A percentile compares a stretch with the other conserved stretches of the same genome.
phyloP scores from a whole-genome alignment of 2,797 vertebrate genomes.

The Galagoides demidoff region DNA sequence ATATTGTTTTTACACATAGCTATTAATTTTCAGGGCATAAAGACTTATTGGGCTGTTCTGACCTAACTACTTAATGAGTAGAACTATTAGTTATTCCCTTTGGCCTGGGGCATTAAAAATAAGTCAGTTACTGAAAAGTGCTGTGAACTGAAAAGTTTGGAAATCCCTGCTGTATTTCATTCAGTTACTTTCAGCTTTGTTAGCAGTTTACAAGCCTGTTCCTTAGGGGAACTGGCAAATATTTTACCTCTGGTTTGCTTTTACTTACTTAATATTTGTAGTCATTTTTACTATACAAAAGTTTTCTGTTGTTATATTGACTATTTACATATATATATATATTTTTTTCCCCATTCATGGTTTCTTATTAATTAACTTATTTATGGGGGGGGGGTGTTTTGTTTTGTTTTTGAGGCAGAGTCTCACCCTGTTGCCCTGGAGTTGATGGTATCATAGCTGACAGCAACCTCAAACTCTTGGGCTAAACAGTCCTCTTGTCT shows the following conservation, averaged over 20 bases:
- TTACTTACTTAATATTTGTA: slow-evolving; percentile 20
- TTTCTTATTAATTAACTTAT: neutral
- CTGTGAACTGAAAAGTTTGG: neutral
- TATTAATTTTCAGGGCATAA: slow-evolving; percentile 34
- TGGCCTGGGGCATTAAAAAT: slow-evolving; percentile 53
- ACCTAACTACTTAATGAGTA: slow-evolving; percentile 58
- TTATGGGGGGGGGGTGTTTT: too few relatives aligned
- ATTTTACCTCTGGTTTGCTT: slow-evolving; percentile 46
- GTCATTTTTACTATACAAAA: slow-evolving; percentile 4
- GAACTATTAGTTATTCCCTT: slow-evolving; percentile 62
- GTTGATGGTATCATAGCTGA: too few relatives aligned
- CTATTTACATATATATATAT: neutral
- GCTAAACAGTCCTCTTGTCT: too few relatives aligned
- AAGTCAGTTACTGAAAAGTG: neutral
- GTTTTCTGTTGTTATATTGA: neutral
- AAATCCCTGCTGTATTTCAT: slow-evolving; percentile 26
- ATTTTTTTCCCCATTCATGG: neutral
- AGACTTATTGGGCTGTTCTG: slow-evolving; percentile 57
- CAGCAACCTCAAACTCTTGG: too few relatives aligned
- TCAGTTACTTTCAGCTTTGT: slow-evolving; percentile 42
- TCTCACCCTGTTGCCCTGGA: too few relatives aligned
- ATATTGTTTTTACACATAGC: slow-evolving; percentile 53
- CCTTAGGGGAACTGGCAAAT: neutral
- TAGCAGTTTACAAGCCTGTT: slow-evolving; percentile 37
- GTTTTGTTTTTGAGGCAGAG: too few relatives aligned